Evolutionary conservation across 2,888 invertebrate genomes (phyloP).

Genomic region (Stegophylla sp.): DNA sequence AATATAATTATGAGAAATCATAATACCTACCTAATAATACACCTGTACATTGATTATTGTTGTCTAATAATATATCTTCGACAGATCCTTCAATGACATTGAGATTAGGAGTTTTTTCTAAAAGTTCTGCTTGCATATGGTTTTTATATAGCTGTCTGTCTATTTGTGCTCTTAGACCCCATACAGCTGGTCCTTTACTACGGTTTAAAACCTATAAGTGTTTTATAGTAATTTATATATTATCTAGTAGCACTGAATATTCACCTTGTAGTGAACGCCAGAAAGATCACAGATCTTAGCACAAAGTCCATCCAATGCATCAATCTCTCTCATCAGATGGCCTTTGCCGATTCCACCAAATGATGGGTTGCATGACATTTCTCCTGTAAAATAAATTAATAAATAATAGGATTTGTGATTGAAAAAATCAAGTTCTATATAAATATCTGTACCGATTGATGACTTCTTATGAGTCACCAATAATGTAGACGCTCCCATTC

Average conservation of each 20-base stretch:
- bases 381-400: constrained; percentile 71
- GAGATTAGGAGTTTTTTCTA: constrained; percentile 71
- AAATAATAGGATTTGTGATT: too few relatives aligned
- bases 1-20: not conserved
- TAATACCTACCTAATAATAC: constrained; percentile 67
- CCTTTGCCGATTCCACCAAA: constrained; percentile 94
- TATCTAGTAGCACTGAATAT: not conserved
- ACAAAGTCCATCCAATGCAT: constrained; percentile 87
- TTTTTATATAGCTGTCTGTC: constrained; percentile 80
- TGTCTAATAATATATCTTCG: constrained; percentile 76
- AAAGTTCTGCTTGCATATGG: constrained; percentile 76
- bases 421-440: too few relatives aligned
- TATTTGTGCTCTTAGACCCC: constrained; percentile 88
- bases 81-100: constrained; percentile 76
- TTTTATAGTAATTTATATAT: constrained; percentile 41
- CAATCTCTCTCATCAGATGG: constrained; percentile 84
- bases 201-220: constrained; percentile 58
- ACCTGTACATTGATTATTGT: constrained; percentile 66
- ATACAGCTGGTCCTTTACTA: constrained; percentile 83
- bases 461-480: constrained; percentile 83
- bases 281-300: constrained; percentile 80
- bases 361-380: constrained; percentile 93
- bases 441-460: constrained; percentile 73
- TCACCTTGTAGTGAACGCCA: constrained; percentile 79
- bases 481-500: constrained; percentile 81